phyloP scores from a whole-genome alignment of 2,888 invertebrate species.

The Peribatodes rhomboidaria region DNA sequence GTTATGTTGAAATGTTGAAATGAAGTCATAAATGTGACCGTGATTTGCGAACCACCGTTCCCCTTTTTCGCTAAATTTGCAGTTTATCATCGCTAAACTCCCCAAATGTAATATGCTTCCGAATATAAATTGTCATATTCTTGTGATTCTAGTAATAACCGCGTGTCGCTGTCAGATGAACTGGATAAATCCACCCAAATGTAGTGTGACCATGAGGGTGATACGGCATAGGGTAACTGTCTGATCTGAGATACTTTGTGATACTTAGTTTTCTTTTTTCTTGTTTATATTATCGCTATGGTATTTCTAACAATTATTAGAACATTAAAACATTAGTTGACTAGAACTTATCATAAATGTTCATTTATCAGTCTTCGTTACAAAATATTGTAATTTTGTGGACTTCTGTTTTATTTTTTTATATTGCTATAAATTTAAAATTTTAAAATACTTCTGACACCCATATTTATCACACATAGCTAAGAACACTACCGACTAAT shows the following conservation, averaged over 20 bases:
- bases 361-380: neutral
- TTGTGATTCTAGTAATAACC: slow-evolving; percentile 76
- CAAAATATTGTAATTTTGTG: neutral
- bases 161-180: slow-evolving; percentile 74
- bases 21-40: slow-evolving; percentile 51
- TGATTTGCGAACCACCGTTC: slow-evolving; percentile 45
- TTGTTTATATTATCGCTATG: neutral
- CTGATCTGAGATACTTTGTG: no score
- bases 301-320: no score
- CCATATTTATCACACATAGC: no score
- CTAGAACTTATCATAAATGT: no score
- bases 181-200: slow-evolving; percentile 72
- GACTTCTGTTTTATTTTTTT: no score
- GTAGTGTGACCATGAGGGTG: slow-evolving; percentile 24
- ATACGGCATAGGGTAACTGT: no score
- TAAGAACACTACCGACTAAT: no score
- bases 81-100: slow-evolving; percentile 66
- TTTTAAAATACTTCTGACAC: no score
- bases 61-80: slow-evolving; percentile 59
- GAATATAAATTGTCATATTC: slow-evolving; percentile 76
- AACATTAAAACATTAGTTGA: no score
- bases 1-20: slow-evolving; percentile 37
- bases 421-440: no score
- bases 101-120: slow-evolving; percentile 69
- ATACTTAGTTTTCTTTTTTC: neutral